Evolutionary conservation across 2,888 invertebrate species (phyloP).

Genomic region (Uloborus plumipes): DNA sequence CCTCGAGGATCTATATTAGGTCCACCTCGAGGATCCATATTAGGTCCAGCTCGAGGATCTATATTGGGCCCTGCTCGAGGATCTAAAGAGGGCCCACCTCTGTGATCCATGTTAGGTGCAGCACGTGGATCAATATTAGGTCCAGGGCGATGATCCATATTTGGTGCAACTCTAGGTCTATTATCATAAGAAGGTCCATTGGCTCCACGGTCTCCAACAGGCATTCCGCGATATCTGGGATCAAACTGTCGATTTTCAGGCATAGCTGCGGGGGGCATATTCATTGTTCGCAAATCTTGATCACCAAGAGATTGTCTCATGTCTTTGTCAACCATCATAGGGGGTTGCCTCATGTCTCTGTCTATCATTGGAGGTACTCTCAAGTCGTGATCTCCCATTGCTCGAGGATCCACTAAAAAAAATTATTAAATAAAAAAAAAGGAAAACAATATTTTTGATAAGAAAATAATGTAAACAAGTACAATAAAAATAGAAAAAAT

Average conservation of each 20-base stretch:
- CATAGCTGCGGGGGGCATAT: conserved; percentile 74
- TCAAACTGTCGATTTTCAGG: conserved; percentile 56
- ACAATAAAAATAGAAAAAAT: too few species aligned
- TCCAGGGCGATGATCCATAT: too few species aligned
- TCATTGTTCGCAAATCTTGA: conserved; percentile 53
- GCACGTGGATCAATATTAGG: too few species aligned
- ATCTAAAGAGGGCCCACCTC: background rate
- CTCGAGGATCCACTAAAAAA: conserved; percentile 23
- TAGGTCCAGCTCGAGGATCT: background rate
- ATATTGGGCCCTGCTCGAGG: background rate
- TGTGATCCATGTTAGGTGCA: background rate
- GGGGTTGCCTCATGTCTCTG: conserved; percentile 70
- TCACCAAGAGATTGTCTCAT: conserved; percentile 66
- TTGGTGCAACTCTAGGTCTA: conserved; percentile 5
- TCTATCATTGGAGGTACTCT: conserved; percentile 58
- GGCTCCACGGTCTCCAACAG: background rate
- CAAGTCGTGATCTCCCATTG: conserved; percentile 57
- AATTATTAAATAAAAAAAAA: background rate
- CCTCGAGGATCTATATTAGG: background rate
- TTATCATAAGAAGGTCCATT: conserved; percentile 15
- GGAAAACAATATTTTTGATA: background rate
- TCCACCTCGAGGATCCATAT: background rate
- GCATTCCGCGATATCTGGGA: conserved; percentile 35
- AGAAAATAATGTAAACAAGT: background rate
- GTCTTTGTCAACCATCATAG: conserved; percentile 65